Base-by-base conservation (phyloP, 2,888 invertebrate species). In the Onthophagus sagittarius region DNA sequence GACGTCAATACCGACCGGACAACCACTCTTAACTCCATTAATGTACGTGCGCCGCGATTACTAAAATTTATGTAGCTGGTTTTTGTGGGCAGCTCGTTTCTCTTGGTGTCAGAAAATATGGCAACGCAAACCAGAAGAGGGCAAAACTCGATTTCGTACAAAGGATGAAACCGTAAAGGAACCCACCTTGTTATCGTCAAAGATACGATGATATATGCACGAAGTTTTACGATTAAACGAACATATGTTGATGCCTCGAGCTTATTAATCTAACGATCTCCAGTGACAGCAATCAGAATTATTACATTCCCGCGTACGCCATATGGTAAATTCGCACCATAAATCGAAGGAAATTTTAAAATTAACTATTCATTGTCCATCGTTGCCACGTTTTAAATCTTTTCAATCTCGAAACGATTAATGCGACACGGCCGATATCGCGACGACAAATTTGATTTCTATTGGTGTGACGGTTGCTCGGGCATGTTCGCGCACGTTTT, bases 1-100 rank as follows among this genome's bases (percentile, higher is more conserved):
- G 80, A 79, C 80, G 79, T 79, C 78, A 75, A 77, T 75, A 69
- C 75, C 62, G 67, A 62, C 63, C 76, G 77, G 77, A 75, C 78
- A 78, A 76, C 77, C 75, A 76, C 77, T 77, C 75, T 75, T 75
- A 53, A 53, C 73, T 72, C 77, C 76, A 76, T 76, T 74, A 76
- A 78, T 74, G 77, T 76, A 73, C 75, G 70, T 65, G 69, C 70
- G 75, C 70, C 77, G 73, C 74, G 76, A 73, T 76, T 53, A 53
- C 39, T 53, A 75, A 75, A 76, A 75, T 77, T 77, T 77, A 76
- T 77, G 75, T 71, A 73, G 73, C 77, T 65, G 74, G 74, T 76
- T 78, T 76, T 71, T 69, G 71, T 63, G n/a, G 63, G 14, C 62
- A 15, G 65, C 69, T 69, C 63, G 67, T 67, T 32, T 32, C 11